phyloP scores from a whole-genome alignment of 2,888 invertebrate genomes.

The Fragum fragum region DNA sequence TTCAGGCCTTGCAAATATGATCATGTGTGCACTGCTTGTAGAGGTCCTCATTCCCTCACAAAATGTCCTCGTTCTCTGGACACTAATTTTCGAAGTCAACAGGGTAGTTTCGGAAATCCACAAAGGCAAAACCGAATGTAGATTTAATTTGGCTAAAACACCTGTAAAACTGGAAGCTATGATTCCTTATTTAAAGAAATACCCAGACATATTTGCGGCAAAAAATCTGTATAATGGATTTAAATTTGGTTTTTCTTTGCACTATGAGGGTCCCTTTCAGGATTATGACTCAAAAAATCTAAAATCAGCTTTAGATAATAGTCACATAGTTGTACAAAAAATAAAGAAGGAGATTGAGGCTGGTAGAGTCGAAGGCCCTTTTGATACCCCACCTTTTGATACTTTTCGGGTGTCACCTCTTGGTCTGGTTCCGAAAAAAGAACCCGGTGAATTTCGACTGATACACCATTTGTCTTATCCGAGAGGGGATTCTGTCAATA shows the following conservation, averaged over 20 bases:
- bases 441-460: background rate
- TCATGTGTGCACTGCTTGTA: slow-evolving; percentile 15
- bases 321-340: no score
- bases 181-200: background rate
- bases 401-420: slow-evolving; percentile 16
- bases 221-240: slow-evolving; percentile 10
- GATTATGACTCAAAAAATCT: no score
- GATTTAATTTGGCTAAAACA: slow-evolving; percentile 7
- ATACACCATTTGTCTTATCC: slow-evolving; percentile 29
- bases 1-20: background rate
- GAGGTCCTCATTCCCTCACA: background rate
- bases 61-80: slow-evolving; percentile 11
- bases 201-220: slow-evolving; percentile 3
- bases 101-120: no score
- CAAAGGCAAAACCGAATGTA: background rate
- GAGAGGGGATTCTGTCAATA: slow-evolving; percentile 21
- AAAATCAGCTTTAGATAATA: slow-evolving; percentile 9
- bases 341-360: no score
- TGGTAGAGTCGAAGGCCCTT: no score
- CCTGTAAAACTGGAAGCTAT: background rate
- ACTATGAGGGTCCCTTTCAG: background rate
- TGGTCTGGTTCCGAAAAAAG: slow-evolving; percentile 28
- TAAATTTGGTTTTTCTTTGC: slow-evolving; percentile 8
- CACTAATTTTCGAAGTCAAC: slow-evolving; percentile 1
- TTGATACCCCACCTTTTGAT: no score